Conservation (phyloP, 2,797 vertebrate species). For the Microctenopoma stevenorrisi region DNA sequence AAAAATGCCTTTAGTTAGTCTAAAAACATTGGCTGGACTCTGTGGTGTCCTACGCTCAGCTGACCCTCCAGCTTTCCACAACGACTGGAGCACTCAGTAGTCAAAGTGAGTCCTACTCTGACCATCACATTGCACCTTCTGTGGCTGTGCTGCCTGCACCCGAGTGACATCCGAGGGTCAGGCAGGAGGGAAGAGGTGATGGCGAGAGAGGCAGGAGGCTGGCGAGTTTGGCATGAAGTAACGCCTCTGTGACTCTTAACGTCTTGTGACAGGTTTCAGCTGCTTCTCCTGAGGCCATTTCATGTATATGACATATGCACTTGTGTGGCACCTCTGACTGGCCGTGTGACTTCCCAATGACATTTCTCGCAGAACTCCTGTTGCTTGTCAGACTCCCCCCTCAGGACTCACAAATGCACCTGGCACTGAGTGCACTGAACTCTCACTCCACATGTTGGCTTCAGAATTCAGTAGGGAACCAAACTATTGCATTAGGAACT, state of each 20-base stretch:
- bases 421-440: conserved; percentile 53
- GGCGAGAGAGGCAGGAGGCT: conserved; percentile 50
- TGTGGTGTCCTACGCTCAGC: conserved; percentile 29
- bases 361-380: conserved; percentile 67
- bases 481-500: conserved; percentile 42
- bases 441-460: conserved; percentile 47
- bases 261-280: conserved; percentile 72
- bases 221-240: conserved; percentile 42
- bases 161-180: conserved; percentile 66
- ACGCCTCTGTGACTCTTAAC: conserved; percentile 68
- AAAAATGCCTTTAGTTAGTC: neutral
- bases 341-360: conserved; percentile 62
- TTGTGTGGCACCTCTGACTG: conserved; percentile 71
- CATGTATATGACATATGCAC: conserved; percentile 79
- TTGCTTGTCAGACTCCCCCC: conserved; percentile 69
- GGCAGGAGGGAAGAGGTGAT: conserved; percentile 63
- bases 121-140: conserved; percentile 66
- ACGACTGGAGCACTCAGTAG: conserved; percentile 31
- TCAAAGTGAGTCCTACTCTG: conserved; percentile 68
- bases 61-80: too few species aligned
- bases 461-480: conserved; percentile 43
- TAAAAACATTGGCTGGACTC: conserved; percentile 28
- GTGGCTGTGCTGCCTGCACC: conserved; percentile 52
- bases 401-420: conserved; percentile 68
- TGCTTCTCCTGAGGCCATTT: conserved; percentile 75